Evolutionary conservation across 2,113 vertebrate genomes (phyloP).

Genomic region (Felis catus): DNA sequence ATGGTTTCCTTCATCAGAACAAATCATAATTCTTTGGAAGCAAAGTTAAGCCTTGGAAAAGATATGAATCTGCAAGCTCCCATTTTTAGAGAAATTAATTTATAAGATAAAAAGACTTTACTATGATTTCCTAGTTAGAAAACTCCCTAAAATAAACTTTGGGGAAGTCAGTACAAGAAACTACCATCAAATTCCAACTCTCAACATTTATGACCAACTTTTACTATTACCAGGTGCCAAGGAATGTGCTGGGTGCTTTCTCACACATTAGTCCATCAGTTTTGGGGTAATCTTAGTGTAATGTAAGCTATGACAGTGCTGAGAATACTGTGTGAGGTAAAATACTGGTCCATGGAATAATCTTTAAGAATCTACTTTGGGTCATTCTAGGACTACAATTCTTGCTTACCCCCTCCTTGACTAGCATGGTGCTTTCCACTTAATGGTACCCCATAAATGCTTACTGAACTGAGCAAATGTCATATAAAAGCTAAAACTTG

Average conservation of each 20-base stretch:
- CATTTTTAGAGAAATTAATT: slow-evolving; percentile 73
- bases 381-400: background rate
- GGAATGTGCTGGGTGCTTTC: background rate
- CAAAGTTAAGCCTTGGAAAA: slow-evolving; percentile 56
- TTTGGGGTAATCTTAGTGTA: background rate
- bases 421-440: background rate
- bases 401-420: background rate
- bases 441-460: background rate
- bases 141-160: slow-evolving; percentile 72
- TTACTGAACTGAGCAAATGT: slow-evolving; percentile 22
- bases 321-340: background rate
- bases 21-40: slow-evolving; percentile 72
- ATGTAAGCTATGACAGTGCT: background rate
- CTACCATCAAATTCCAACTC: background rate
- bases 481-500: slow-evolving; percentile 68
- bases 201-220: background rate
- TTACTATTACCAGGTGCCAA: background rate
- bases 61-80: slow-evolving; percentile 53
- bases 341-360: background rate
- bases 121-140: slow-evolving; percentile 63
- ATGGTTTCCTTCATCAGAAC: slow-evolving; percentile 73
- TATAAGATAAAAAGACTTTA: slow-evolving; percentile 72
- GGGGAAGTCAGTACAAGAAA: slow-evolving; percentile 69
- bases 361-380: background rate
- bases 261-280: background rate